A percentile compares a stretch with the other conserved stretches of the same genome.
Conservation (phyloP, 2,797 vertebrate species). For the Pangasius sanitwongsei region DNA sequence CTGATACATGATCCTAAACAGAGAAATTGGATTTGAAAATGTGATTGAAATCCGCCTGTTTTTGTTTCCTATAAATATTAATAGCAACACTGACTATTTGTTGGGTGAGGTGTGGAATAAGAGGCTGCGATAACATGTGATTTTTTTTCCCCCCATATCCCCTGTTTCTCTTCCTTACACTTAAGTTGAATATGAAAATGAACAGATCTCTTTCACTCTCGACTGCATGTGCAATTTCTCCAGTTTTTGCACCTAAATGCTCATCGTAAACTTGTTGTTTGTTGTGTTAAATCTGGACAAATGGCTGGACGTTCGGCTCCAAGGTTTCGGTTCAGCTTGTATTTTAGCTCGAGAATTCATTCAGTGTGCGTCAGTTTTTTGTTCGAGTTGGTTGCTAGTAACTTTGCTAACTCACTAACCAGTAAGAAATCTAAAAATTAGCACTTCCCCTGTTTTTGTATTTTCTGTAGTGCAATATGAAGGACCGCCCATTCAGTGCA, state of each 20-base stretch:
- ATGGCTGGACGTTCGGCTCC: background rate
- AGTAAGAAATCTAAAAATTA: background rate
- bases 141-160: background rate
- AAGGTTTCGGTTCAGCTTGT: background rate
- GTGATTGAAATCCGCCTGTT: slow-evolving; percentile 49
- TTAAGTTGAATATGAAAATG: background rate
- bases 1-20: slow-evolving; percentile 62
- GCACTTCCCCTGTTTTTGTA: background rate
- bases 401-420: background rate
- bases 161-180: background rate
- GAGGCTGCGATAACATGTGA: slow-evolving; percentile 53
- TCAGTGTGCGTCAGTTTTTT: background rate
- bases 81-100: slow-evolving; percentile 54
- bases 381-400: background rate
- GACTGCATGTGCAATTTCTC: background rate
- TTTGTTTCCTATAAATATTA: slow-evolving; percentile 63
- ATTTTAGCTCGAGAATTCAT: background rate
- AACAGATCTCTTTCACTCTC: slow-evolving; percentile 8
- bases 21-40: slow-evolving; percentile 62
- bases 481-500: background rate
- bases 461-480: background rate
- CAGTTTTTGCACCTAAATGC: background rate
- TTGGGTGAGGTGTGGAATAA: slow-evolving; percentile 55
- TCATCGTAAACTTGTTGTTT: background rate
- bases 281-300: background rate